Evolutionary conservation across 2,888 invertebrate genomes (phyloP), one percentile per base, ranked within the genome.

Genomic region (Leucoma salicis): DNA sequence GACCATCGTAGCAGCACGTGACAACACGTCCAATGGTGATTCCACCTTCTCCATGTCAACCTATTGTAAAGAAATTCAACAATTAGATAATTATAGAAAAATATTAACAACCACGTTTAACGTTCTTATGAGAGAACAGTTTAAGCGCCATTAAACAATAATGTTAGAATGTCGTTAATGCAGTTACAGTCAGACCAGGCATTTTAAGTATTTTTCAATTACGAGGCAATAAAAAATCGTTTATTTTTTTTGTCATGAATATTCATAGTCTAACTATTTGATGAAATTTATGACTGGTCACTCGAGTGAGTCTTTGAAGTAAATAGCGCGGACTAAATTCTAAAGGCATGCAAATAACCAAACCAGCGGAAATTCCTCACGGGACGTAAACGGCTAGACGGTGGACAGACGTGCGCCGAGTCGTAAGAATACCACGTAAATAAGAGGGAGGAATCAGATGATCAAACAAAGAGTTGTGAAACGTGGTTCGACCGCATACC

Each of bases 1-100:
- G 62, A 96, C 94, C 96, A 96, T 96, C 14, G 96, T 96, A 14
- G 96, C 96, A 48, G 96, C 96, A 69, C 96, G 92, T 58, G 96
- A 96, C 57, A 97, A 91, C 62, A 97, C 96, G 74, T 96, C 96
- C 78, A 96, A 85, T 50, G 96, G 95, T 46, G 95, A 94, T 90
- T 96, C 96, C 79, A 94, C 93, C 65, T 92, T 92, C 80, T 93
- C 93, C 93, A 93, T 93, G 31, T 66, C 63, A 62, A 68, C 70
- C 74, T 73, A 53, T 37, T 21, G 21, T 8, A 21, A 21, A 6
- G 8, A 1, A 21, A n/a, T 8, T 3, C 8, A 21, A 21, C 3
- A 21, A 21, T 21, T 21, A n/a, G n/a, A n/a, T n/a, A 21, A 21
- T 21, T 8, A 21, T 8, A 21, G 6, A 4, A 6, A 21, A 16